phyloP scores from a whole-genome alignment of 2,888 invertebrate genomes.

The Drosophila phalerata region DNA sequence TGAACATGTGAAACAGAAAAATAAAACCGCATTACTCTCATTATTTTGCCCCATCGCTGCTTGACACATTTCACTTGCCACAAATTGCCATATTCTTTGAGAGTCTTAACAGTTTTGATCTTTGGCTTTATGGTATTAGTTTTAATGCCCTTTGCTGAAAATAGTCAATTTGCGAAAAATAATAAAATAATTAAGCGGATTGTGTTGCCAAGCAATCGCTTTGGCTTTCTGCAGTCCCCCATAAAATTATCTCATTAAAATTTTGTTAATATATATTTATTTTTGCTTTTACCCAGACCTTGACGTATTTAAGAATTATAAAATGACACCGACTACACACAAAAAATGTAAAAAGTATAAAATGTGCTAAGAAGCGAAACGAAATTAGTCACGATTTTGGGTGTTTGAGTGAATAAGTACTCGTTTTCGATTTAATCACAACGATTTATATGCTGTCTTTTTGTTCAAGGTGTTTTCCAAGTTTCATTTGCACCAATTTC shows the following conservation, averaged over 20 bases:
- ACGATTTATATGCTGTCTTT: constrained; percentile 44
- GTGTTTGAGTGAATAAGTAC: constrained; percentile 16
- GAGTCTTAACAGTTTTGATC: constrained; percentile 32
- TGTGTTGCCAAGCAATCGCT: constrained; percentile 40
- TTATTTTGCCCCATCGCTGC: constrained; percentile 42
- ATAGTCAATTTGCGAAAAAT: constrained; percentile 37
- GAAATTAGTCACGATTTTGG: constrained; percentile 61
- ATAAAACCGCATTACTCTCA: constrained; percentile 42
- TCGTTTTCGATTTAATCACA: constrained; percentile 51
- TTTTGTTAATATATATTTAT: constrained; percentile 21
- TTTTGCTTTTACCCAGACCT: constrained; percentile 1
- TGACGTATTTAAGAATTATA: constrained; percentile 46
- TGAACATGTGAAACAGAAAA: constrained; percentile 14
- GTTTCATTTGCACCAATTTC: constrained; percentile 33
- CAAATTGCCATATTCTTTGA: constrained; percentile 33
- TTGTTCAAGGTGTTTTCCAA: constrained; percentile 24
- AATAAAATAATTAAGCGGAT: constrained; percentile 14
- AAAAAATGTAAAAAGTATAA: constrained; percentile 41
- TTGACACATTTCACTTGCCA: constrained; percentile 50
- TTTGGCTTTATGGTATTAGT: constrained; percentile 39
- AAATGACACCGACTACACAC: constrained; percentile 58
- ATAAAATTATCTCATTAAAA: constrained; percentile 61
- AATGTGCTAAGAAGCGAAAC: constrained; percentile 47
- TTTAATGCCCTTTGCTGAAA: constrained; percentile 59
- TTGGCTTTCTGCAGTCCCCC: not conserved